These are phyloP conservation scores for Sinella curviseta DNA, from an alignment of 1,140 invertebrate genomes.

Conservation along the genomic window DNA sequence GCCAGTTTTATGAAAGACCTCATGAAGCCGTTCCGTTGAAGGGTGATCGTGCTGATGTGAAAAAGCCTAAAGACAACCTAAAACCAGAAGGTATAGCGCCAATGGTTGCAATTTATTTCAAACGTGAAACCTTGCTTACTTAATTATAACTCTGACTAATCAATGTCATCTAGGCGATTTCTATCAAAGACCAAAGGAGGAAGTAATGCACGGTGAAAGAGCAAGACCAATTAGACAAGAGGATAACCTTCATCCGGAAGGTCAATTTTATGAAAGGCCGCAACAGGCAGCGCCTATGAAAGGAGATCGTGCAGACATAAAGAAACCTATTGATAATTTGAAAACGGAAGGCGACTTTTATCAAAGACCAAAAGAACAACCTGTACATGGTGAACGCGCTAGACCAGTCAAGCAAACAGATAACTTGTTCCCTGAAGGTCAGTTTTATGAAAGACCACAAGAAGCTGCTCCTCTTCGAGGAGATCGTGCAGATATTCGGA, in stretches of 20 bases:
- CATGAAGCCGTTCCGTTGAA: conserved; percentile 34
- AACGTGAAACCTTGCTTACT: no score
- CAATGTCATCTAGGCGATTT: no score
- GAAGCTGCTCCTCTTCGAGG: no score
- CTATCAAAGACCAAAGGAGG: conserved; percentile 34
- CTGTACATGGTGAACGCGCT: neutral
- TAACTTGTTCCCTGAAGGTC: conserved; percentile 31
- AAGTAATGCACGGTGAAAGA: conserved; percentile 29
- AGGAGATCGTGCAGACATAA: conserved; percentile 52
- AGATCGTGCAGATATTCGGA: no score
- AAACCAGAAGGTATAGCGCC: conserved; percentile 50
- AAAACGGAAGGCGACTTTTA: conserved; percentile 56
- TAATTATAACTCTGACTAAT: no score
- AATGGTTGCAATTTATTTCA: no score
- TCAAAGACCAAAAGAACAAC: conserved; percentile 52
- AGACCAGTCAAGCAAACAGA: neutral
- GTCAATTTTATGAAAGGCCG: conserved; percentile 44
- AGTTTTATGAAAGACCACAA: conserved; percentile 14
- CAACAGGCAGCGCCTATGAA: conserved; percentile 51
- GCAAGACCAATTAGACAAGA: conserved; percentile 41
- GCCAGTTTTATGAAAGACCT: conserved; percentile 24
- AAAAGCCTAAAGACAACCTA: conserved; percentile 65
- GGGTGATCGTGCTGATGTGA: conserved; percentile 52
- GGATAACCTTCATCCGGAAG: conserved; percentile 50
- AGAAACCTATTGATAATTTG: conserved; percentile 55